These are phyloP conservation scores for Hemiscyllium ocellatum DNA, from an alignment of 2,113 vertebrate species.

Conservation along the genomic window DNA sequence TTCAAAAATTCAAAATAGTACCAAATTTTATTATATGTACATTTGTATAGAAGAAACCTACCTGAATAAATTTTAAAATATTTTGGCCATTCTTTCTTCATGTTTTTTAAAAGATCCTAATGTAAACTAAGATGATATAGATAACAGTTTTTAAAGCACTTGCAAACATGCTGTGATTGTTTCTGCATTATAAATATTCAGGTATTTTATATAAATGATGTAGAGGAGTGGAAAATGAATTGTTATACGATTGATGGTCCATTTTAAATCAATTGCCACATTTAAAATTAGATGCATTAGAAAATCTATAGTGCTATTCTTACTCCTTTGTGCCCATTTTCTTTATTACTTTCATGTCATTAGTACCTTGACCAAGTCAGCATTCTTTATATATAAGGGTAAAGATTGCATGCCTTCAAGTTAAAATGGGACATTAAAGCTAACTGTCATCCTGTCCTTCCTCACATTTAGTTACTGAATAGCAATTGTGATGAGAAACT, in stretches of 20 bases:
- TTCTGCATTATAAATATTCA: background rate
- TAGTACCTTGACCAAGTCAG: background rate
- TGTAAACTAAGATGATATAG: conserved; percentile 15
- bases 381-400: background rate
- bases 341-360: background rate
- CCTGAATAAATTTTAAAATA: conserved; percentile 3
- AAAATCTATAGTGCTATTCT: background rate
- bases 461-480: background rate
- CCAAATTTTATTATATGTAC: conserved; percentile 23
- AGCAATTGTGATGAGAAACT: background rate
- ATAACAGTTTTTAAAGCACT: background rate
- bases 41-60: conserved; percentile 25
- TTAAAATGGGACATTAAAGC: background rate
- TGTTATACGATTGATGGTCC: background rate
- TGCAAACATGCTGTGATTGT: conserved; percentile 14
- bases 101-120: conserved; percentile 14
- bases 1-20: background rate
- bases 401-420: background rate
- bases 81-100: background rate
- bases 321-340: conserved; percentile 1
- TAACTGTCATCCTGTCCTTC: background rate
- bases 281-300: background rate
- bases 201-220: conserved; percentile 29
- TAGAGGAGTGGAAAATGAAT: conserved; percentile 6
- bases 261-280: background rate